Base-by-base conservation (phyloP, 2,888 invertebrate species). In the Orgyia antiqua region DNA sequence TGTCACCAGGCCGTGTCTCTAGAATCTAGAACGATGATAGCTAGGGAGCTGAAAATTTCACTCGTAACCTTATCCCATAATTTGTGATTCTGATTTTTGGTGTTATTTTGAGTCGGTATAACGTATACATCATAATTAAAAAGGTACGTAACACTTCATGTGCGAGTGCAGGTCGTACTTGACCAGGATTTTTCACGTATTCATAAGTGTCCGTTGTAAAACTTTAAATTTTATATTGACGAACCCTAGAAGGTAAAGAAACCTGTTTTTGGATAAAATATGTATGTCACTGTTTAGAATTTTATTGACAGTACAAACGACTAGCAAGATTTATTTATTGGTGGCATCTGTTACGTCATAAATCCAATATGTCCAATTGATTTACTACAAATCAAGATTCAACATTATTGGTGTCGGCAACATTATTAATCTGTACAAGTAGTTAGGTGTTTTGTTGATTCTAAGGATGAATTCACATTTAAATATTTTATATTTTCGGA, bases 371-470 rank as follows among this genome's bases (percentile, higher is more conserved):
- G 31, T 19, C 34, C 37, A 43, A 45, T 40, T 52, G 52, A 52
- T 52, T 52, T 52, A 52, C 56, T 32, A 27, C 45, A 27, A 39
- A 41, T 41, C 49, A 40, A 48, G 41, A 51, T 39, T 44, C 34
- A 47, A 39, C 53, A 34, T 33, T 35, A 35, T 28, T 39, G 42
- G 32, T 30, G 20, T 34, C 13, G 33, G 27, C 24, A 27, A 21
- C 46, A 40, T 40, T 54, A 51, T 46, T 36, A 50, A 54, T 51
- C 47, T 40, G 13, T 18, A 31, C 15, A 15, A 15, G 6, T 15
- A 15, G 15, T n/a, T n/a, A n/a, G n/a, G n/a, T n/a, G n/a, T n/a
- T n/a, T n/a, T n/a, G n/a, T n/a, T n/a, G n/a, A n/a, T n/a, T n/a
- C n/a, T n/a, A n/a, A n/a, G n/a, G n/a, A n/a, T n/a, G n/a, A n/a